Base-by-base conservation (phyloP, 23 tunicate genomes). In the Botrylloides violaceus region DNA sequence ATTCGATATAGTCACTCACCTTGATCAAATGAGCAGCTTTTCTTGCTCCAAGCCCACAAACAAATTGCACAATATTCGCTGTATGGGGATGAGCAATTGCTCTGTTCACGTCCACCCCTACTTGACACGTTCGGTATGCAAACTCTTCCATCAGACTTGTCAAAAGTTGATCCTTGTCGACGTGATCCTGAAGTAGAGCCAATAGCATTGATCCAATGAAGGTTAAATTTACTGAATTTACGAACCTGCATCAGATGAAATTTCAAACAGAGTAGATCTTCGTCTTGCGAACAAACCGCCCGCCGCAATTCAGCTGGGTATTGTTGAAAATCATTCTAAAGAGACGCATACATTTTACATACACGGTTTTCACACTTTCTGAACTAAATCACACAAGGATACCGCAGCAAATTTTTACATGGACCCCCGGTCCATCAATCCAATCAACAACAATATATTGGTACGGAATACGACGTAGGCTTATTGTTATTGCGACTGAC, bases 81-180 rank as follows among this genome's bases (percentile, higher is more conserved):
- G 88, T 73, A 78, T 95, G 99, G 18, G 96, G 96, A 75, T 87
- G 87, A 18, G 83, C 38, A 1, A 95, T 84, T 24, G 92, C 92
- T 1, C 80, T 75, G 75, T 95, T 95, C 21, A 95, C 86, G 47
- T 95, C 99, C 22, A 95, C 99, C 2, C 99, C 99, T 30, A 95
- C 91, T 57, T 95, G 86, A 66, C 88, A 84, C 31, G 95, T 70
- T 9, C 97, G 82, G 61, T 82, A 90, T 28, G 82, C 86, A 50
- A 90, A 90, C 37, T 90, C 97, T 62, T 90, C 97, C 6, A 75
- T 80, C 32, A 90, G 60, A 25, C 85, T 37, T 49, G 74, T 80
- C 43, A 83, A 66, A 29, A 90, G 55, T 33, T 90, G 92, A 71
- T 90, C 97, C 70, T 83, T 83, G 59, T 76, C 71, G 36, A 90